Base-by-base conservation (phyloP, 2,113 vertebrate species). In the Myiozetetes cayanensis region DNA sequence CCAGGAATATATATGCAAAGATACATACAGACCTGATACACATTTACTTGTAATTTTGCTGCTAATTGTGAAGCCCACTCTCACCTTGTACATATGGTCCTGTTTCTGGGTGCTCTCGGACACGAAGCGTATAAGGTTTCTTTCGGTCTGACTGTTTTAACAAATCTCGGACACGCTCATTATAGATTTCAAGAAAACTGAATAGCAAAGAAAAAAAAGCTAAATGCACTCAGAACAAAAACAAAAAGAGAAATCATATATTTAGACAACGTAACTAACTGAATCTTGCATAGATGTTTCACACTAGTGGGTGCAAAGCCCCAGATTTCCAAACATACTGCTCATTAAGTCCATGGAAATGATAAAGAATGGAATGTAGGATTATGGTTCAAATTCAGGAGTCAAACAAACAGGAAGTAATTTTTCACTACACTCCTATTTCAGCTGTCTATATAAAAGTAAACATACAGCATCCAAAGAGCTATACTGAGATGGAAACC, bases 121-220 rank as follows among this genome's bases (percentile, higher is more conserved):
- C 95, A 47, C 98, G 97, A 37, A 99, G 97, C 0, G 98, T 98
- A 15, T 97, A 97, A 50, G 98, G 98, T 80, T 99, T 99, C 95
- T 99, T 99, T 94, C 94, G 96, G 77, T 98, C 98, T 43, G 98
- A 96, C 49, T 97, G 96, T 49, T 97, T 98, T 70, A 99, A 95
- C 78, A 99, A 95, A 97, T 99, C 99, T 66, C 99, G 97, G 9
- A 99, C 99, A 4, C 98, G 99, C 91, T 99, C 99, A 5, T 99
- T 99, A 89, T 99, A 99, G 96, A 99, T 99, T 98, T 99, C 99
- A 88, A 99, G 98, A 94, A 99, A 99, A 96, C 99, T 99, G 94
- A 49, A 94, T 52, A 49, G 47, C 12, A 52, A 28, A 27, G 16
- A 37, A 58, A 52, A 46, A 43, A 44, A 58, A 27, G 11, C 24